A percentile compares a stretch with the other conserved stretches of the same genome.
Evolutionary conservation across 1,140 invertebrate genomes (phyloP).

Genomic region (Ectropis grisescens): DNA sequence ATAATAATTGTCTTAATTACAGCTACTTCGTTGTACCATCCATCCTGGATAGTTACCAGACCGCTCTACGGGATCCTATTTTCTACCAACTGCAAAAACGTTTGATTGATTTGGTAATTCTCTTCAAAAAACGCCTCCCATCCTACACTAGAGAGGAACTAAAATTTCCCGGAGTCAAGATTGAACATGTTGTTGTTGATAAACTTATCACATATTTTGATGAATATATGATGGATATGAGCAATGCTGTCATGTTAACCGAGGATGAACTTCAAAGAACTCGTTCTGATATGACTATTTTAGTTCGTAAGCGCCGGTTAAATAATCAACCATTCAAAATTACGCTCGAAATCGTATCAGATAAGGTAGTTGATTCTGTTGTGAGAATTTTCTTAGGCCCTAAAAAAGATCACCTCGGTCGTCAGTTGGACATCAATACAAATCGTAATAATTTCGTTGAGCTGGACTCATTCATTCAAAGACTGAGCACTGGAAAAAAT

Average conservation of each 20-base stretch:
- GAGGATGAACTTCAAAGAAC: constrained; percentile 48
- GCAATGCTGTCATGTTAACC: constrained; percentile 57
- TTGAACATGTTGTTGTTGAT: constrained; percentile 69
- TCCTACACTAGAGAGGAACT: constrained; percentile 77
- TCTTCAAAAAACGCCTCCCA: constrained; percentile 72
- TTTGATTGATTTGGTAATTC: constrained; percentile 68
- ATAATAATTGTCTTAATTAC: too few species aligned
- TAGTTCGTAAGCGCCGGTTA: constrained; percentile 72
- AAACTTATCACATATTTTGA: constrained; percentile 73
- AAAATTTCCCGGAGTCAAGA: constrained; percentile 70
- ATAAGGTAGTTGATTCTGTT: constrained; percentile 67
- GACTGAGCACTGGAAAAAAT: constrained; percentile 71
- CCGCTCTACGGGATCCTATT: constrained; percentile 76
- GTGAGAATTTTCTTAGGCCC: constrained; percentile 80
- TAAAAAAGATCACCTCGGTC: constrained; percentile 71
- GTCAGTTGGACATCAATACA: constrained; percentile 61
- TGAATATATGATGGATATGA: constrained; percentile 68
- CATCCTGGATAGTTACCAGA: constrained; percentile 70
- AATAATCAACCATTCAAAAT: constrained; percentile 77
- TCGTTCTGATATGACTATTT: constrained; percentile 56
- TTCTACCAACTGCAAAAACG: constrained; percentile 77
- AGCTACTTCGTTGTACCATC: constrained; percentile 67
- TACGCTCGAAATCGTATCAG: constrained; percentile 70
- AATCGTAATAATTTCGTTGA: constrained; percentile 70
- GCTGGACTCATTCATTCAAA: constrained; percentile 70